Conservation (phyloP, 1,140 invertebrate species). For the Neodiprion pinetum region DNA sequence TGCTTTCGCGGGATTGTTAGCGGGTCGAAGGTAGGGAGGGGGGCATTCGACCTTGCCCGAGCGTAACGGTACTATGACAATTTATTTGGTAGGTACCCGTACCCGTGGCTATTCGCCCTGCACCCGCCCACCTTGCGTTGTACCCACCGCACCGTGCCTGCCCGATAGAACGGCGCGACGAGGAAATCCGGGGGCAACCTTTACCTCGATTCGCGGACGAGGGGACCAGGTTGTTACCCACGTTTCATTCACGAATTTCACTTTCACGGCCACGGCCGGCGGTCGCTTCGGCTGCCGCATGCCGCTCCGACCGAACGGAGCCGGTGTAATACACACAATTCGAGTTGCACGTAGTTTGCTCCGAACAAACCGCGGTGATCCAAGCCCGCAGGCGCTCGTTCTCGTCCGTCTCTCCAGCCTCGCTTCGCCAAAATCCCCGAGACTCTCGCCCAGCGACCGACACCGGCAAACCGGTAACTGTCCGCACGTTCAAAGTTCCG, state of each 20-base stretch:
- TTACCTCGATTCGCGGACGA: background rate
- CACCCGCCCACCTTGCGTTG: too few species aligned
- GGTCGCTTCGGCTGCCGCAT: background rate
- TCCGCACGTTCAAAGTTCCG: background rate
- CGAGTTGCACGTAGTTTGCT: too few species aligned
- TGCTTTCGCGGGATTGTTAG: too few species aligned
- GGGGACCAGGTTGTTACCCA: slow-evolving; percentile 33
- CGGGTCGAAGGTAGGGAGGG: too few species aligned
- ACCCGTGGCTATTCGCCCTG: too few species aligned
- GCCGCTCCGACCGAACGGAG: background rate
- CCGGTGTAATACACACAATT: too few species aligned
- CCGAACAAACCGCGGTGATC: background rate
- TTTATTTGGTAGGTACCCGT: too few species aligned
- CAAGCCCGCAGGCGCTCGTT: background rate
- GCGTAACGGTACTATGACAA: too few species aligned
- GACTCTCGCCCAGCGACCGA: background rate
- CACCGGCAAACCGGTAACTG: background rate
- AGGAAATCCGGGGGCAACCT: background rate
- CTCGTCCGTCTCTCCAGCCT: too few species aligned
- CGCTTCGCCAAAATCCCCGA: background rate
- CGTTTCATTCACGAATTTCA: slow-evolving; percentile 59
- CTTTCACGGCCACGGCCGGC: slow-evolving; percentile 57
- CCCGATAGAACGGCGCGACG: background rate
- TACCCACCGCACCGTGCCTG: background rate
- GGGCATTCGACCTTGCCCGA: too few species aligned